Conservation (phyloP, 2,888 invertebrate species). For the Pandemis corylana region DNA sequence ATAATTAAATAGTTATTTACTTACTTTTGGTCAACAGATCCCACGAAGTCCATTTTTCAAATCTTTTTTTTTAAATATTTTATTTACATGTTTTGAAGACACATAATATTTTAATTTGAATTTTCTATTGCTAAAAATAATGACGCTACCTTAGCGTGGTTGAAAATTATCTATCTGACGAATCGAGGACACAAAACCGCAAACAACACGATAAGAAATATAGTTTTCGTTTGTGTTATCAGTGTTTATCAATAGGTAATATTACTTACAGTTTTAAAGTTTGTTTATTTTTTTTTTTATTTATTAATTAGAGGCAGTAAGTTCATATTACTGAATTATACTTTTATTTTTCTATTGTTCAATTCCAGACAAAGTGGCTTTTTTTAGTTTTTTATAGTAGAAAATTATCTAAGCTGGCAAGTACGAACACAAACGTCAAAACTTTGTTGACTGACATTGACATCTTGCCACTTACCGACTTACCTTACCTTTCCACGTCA, state of each 20-base stretch:
- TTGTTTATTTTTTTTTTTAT: no score
- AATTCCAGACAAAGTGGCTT: no score
- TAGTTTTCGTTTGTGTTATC: constrained; percentile 26
- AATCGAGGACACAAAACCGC: constrained; percentile 25
- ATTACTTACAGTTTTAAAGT: background rate
- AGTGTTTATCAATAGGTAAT: background rate
- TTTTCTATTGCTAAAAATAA: background rate
- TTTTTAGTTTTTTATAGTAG: constrained; percentile 4
- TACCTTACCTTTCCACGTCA: constrained; percentile 12
- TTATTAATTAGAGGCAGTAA: no score
- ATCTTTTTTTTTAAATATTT: background rate
- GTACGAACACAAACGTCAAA: background rate
- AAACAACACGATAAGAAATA: constrained; percentile 32
- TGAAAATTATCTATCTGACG: constrained; percentile 24
- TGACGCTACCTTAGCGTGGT: constrained; percentile 17
- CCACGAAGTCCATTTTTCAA: constrained; percentile 16
- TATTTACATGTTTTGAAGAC: background rate
- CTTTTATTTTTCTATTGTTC: background rate
- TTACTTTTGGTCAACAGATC: constrained; percentile 10
- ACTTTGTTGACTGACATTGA: no score
- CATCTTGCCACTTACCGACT: background rate
- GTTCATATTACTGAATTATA: background rate
- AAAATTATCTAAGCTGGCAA: background rate
- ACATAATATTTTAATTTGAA: background rate
- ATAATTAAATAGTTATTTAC: no score